These are phyloP conservation scores for Parnassius glacialis DNA, from an alignment of 2,888 invertebrate genomes.

Conservation along the genomic window DNA sequence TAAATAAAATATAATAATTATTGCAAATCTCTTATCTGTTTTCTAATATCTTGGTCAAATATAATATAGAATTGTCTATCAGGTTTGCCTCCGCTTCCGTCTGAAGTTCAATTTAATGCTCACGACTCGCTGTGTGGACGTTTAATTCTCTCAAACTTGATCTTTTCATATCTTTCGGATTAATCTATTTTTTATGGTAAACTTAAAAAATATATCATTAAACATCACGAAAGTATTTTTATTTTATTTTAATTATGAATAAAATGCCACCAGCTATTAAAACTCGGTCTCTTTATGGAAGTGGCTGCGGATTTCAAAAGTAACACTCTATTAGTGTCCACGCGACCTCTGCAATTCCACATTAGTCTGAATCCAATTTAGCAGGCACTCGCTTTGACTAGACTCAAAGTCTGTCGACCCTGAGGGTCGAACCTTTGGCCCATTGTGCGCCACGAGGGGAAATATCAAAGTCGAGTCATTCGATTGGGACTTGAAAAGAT, in stretches of 20 bases:
- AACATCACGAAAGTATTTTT: background rate
- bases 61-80: too few relatives aligned
- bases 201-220: too few relatives aligned
- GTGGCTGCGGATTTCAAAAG: constrained; percentile 16
- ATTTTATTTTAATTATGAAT: background rate
- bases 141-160: too few relatives aligned
- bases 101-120: too few relatives aligned
- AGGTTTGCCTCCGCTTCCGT: too few relatives aligned
- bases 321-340: constrained; percentile 16
- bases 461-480: constrained; percentile 69
- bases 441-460: constrained; percentile 61
- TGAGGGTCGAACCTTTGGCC: constrained; percentile 44
- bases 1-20: too few relatives aligned
- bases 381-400: constrained; percentile 55
- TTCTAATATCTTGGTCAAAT: too few relatives aligned
- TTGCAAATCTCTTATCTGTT: too few relatives aligned
- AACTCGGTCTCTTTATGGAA: constrained; percentile 11
- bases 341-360: constrained; percentile 19
- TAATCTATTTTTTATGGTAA: too few relatives aligned
- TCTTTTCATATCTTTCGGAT: too few relatives aligned
- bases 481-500: constrained; percentile 75
- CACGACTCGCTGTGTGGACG: too few relatives aligned
- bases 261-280: constrained; percentile 7
- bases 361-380: constrained; percentile 27
- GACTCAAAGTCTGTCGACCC: constrained; percentile 52